Evolutionary conservation across 2,797 vertebrate genomes (phyloP).

Genomic region (Melanotaenia trifasciata): DNA sequence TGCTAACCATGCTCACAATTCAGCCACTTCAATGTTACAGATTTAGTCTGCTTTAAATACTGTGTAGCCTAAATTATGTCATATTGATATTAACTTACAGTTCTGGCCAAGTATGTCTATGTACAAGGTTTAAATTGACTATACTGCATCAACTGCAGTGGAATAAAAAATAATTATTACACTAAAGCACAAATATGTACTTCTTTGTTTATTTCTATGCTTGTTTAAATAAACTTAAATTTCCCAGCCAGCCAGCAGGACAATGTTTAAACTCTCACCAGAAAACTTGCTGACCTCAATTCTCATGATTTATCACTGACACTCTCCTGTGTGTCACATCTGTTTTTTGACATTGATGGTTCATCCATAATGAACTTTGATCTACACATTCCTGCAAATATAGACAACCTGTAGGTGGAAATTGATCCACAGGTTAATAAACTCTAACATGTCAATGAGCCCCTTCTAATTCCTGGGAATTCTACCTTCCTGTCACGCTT

Average conservation of each 20-base stretch:
- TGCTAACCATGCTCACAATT: too few species aligned
- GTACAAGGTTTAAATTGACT: fast-evolving
- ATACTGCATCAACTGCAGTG: not conserved
- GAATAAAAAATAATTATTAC: not conserved
- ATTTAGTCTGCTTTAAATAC: too few species aligned
- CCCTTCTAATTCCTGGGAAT: constrained; percentile 15
- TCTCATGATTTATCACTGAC: not conserved
- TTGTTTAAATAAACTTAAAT: not conserved
- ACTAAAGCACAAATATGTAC: not conserved
- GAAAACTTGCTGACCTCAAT: not conserved
- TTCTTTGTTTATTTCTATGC: not conserved
- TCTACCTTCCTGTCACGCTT: not conserved
- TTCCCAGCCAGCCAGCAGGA: not conserved
- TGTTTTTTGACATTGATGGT: not conserved
- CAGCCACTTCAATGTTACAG: too few species aligned
- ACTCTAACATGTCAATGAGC: constrained; percentile 20
- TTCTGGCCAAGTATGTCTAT: not conserved
- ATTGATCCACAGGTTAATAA: constrained; percentile 15
- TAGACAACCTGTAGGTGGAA: not conserved
- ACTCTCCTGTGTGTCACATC: constrained; percentile 6
- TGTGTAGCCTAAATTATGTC: too few species aligned
- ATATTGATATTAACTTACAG: not conserved
- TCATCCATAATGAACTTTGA: constrained; percentile 5
- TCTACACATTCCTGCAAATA: constrained; percentile 20
- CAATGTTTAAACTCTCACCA: not conserved